These are phyloP conservation scores for Rhodophaea formosa DNA, from an alignment of 2,888 invertebrate genomes.

Conservation along the genomic window DNA sequence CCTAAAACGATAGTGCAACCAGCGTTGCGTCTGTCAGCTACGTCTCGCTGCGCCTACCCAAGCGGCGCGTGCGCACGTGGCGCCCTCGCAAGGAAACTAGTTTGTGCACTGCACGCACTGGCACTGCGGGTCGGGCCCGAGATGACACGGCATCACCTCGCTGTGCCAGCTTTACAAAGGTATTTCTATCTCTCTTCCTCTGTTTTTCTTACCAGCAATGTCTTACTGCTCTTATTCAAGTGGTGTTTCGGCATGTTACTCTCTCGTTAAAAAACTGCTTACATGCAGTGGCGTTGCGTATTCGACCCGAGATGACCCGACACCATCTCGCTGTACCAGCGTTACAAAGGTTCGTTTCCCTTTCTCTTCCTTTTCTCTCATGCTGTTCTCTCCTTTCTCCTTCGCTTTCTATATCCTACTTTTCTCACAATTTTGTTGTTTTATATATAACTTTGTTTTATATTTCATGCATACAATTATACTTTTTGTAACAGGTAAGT, in stretches of 20 bases:
- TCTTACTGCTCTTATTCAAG: too few species aligned
- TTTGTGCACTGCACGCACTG: conserved; percentile 91
- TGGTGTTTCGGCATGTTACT: too few species aligned
- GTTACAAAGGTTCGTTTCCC: conserved; percentile 41
- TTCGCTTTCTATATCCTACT: too few species aligned
- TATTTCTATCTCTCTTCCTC: too few species aligned
- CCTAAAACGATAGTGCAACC: conserved; percentile 92
- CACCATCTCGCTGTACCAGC: conserved; percentile 87
- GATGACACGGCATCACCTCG: conserved; percentile 88
- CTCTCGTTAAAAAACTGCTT: too few species aligned
- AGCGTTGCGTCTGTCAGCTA: conserved; percentile 89
- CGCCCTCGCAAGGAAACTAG: conserved; percentile 89
- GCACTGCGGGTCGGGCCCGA: conserved; percentile 88
- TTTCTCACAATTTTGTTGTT: too few species aligned
- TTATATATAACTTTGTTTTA: too few species aligned
- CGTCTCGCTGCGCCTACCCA: conserved; percentile 90
- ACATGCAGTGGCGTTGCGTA: conserved; percentile 88
- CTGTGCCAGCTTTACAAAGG: conserved; percentile 81
- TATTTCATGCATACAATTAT: too few species aligned
- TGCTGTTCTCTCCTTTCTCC: too few species aligned
- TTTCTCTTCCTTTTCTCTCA: too few species aligned
- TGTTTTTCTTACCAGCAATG: too few species aligned
- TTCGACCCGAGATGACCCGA: conserved; percentile 89
- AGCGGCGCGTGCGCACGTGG: conserved; percentile 88
- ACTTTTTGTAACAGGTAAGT: too few species aligned